phyloP scores from a whole-genome alignment of 2,888 invertebrate species.

The Patella pellucida region DNA sequence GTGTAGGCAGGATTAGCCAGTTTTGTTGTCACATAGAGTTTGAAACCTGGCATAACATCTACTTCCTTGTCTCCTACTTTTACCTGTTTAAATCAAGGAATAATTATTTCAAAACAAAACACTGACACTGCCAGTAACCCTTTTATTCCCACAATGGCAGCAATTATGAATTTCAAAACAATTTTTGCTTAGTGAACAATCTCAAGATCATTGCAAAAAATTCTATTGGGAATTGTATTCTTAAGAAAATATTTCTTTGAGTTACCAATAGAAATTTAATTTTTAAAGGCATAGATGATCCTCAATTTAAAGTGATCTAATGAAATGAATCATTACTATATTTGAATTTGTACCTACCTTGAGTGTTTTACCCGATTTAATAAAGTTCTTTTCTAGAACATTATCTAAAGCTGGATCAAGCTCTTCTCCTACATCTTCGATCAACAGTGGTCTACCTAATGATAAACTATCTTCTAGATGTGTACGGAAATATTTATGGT shows the following conservation, averaged over 20 bases:
- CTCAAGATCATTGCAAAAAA: no score
- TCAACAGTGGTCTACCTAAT: slow-evolving; percentile 87
- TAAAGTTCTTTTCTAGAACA: slow-evolving; percentile 96
- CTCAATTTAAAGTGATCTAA: no score
- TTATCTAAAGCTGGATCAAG: slow-evolving; percentile 97
- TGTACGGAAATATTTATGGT: slow-evolving; percentile 95
- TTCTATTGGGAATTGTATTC: no score
- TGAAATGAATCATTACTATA: no score
- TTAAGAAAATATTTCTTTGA: no score
- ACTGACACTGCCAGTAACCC: no score
- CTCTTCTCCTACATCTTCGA: slow-evolving; percentile 95
- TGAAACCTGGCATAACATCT: slow-evolving; percentile 95
- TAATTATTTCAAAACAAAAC: background rate
- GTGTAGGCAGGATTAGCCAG: slow-evolving; percentile 96
- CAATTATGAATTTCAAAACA: slow-evolving; percentile 1
- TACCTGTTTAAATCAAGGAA: slow-evolving; percentile 48
- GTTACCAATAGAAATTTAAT: no score
- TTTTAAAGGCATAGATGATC: no score
- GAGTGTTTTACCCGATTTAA: slow-evolving; percentile 95
- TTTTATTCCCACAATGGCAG: background rate
- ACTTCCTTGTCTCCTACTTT: slow-evolving; percentile 88
- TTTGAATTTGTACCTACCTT: slow-evolving; percentile 74
- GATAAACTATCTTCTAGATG: slow-evolving; percentile 91
- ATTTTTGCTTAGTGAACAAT: background rate
- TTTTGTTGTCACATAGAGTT: slow-evolving; percentile 96